Conservation (phyloP, 2,797 vertebrate species). For the Platalea minor region DNA sequence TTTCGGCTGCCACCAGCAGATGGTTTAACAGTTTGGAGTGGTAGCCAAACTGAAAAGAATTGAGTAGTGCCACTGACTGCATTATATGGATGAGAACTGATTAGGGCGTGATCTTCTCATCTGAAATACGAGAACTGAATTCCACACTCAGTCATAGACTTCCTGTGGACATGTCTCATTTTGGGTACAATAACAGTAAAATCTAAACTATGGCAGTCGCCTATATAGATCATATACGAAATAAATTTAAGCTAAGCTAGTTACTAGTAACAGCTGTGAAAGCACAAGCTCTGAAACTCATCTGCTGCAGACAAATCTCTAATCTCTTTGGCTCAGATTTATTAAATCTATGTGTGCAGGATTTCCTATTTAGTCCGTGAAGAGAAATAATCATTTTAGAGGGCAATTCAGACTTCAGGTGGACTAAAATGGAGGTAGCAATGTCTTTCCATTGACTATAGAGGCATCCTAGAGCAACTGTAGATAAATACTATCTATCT, state of each 20-base stretch:
- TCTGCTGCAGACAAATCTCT: constrained; percentile 64
- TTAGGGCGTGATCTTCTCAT: constrained; percentile 21
- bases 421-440: constrained; percentile 12
- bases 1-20: constrained; percentile 32
- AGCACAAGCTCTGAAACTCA: constrained; percentile 46
- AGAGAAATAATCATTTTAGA: constrained; percentile 53
- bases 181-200: background rate
- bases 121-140: background rate
- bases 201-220: background rate
- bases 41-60: constrained; percentile 21
- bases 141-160: background rate
- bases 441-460: background rate
- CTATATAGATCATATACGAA: constrained; percentile 10
- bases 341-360: constrained; percentile 56
- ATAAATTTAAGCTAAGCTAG: constrained; percentile 52
- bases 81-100: background rate
- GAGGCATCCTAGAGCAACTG: constrained; percentile 6
- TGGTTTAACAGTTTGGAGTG: constrained; percentile 42
- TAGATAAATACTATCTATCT: background rate
- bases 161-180: background rate
- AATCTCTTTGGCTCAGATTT: constrained; percentile 65
- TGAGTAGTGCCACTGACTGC: background rate
- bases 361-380: constrained; percentile 47
- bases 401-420: constrained; percentile 46
- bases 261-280: constrained; percentile 60